Base-by-base conservation (phyloP, 2,113 vertebrate genomes). In the Pygoscelis antarcticus region DNA sequence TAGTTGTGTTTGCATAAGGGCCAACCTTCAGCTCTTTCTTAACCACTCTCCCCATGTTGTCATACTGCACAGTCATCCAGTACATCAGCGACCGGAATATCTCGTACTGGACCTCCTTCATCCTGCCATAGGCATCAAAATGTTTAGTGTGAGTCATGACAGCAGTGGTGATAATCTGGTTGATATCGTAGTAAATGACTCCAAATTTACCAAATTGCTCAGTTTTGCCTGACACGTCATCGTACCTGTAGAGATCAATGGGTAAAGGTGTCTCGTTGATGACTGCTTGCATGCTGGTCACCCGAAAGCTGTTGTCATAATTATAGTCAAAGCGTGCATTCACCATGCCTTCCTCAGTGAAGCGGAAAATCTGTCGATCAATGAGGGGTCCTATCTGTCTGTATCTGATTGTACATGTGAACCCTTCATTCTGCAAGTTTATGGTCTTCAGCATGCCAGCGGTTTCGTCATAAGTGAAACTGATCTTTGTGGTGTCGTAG, bases 111-210 rank as follows among this genome's bases (percentile, higher is more conserved):
- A 99, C 99, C 87, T 99, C 99, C 95, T 99, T 99, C 97, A 99
- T 99, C 15, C 99, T 98, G 10, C 99, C 99, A 1, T 99, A 99
- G 5, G 99, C 99, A 6, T 99, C 99, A 58, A 99, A 99, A 97
- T 99, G 99, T 88, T 99, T 99, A 16, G 99, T 99, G 98, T 99
- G 99, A 27, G 99, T 99, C 99, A 99, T 99, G 90, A 99, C 99
- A 1, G 99, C 99, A 0, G 99, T 99, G 68, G 99, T 99, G 90
- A 99, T 99, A 74, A 99, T 99, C 95, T 99, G 99, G 95, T 99
- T 99, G 60, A 99, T 99, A 93, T 99, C 99, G 0, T 99, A 99
- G 96, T 99, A 99, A 92, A 99, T 99, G 7, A 99, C 99, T 11
- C 99, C 99, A 13, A 99, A 99, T 97, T 99, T 99, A 57, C 99